Evolutionary conservation across 2,797 vertebrate genomes (phyloP).

Genomic region (Poliocrania exsul): DNA sequence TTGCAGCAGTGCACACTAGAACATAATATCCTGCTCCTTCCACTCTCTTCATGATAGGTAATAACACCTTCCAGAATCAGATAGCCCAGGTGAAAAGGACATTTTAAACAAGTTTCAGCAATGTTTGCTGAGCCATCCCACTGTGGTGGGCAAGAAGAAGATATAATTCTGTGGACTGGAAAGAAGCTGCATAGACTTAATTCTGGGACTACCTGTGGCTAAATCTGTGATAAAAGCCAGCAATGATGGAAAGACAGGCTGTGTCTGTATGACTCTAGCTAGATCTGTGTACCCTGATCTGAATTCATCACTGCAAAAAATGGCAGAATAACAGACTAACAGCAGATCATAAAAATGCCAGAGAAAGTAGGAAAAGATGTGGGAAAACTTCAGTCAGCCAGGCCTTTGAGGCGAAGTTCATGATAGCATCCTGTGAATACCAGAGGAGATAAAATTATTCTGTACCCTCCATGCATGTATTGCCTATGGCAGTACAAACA

Average conservation of each 20-base stretch:
- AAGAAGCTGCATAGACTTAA: neutral
- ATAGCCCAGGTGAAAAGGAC: neutral
- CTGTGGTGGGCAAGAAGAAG: neutral
- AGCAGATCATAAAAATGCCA: neutral
- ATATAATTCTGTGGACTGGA: neutral
- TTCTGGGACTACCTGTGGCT: neutral
- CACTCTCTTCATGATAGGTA: neutral
- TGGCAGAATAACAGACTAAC: neutral
- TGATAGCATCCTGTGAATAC: neutral
- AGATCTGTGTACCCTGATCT: neutral
- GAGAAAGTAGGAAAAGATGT: neutral
- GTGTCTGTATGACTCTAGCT: neutral
- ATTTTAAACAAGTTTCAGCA: neutral
- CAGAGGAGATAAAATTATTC: neutral
- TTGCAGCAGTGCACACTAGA: neutral
- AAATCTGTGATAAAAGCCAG: neutral
- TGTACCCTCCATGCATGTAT: neutral
- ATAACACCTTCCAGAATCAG: neutral
- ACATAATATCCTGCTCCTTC: neutral
- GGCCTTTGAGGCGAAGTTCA: neutral
- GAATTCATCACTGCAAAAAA: neutral
- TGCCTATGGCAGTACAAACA: neutral
- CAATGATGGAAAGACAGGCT: neutral
- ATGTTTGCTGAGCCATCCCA: neutral
- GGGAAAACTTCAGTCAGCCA: neutral